Evolutionary conservation across 1,140 invertebrate species (phyloP).

Genomic region (Diabrotica undecimpunctata): DNA sequence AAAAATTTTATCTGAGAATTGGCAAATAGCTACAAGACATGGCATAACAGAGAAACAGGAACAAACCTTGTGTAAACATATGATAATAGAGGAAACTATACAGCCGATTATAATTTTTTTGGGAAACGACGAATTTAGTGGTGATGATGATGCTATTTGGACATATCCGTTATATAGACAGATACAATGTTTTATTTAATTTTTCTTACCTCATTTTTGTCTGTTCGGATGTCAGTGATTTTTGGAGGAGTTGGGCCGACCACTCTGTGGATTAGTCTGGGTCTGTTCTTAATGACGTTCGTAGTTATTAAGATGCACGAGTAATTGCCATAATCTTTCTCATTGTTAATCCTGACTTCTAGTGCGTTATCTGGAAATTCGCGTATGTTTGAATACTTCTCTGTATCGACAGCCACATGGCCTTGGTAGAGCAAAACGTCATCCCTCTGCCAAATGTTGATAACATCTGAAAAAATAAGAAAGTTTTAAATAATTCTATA

Average conservation of each 20-base stretch:
- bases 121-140: no score
- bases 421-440: conserved; percentile 23
- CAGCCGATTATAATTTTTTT: no score
- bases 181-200: no score
- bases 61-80: no score
- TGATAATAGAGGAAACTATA: no score
- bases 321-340: conserved; percentile 23
- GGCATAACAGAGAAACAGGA: no score
- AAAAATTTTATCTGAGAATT: no score
- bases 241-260: conserved; percentile 11
- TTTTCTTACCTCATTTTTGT: conserved; percentile 8
- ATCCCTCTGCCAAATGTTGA: conserved; percentile 25
- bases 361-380: conserved; percentile 17
- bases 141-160: no score
- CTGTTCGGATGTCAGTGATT: conserved; percentile 8
- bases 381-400: conserved; percentile 17
- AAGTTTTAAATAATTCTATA: no score
- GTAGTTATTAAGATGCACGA: conserved; percentile 23
- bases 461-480: conserved; percentile 19
- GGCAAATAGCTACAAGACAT: no score
- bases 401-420: conserved; percentile 5
- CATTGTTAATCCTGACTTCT: conserved; percentile 18
- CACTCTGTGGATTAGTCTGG: conserved; percentile 22
- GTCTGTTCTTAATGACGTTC: conserved; percentile 5
- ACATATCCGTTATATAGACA: no score